phyloP scores from a whole-genome alignment of 2,113 vertebrate species.

The Saguinus midas region DNA sequence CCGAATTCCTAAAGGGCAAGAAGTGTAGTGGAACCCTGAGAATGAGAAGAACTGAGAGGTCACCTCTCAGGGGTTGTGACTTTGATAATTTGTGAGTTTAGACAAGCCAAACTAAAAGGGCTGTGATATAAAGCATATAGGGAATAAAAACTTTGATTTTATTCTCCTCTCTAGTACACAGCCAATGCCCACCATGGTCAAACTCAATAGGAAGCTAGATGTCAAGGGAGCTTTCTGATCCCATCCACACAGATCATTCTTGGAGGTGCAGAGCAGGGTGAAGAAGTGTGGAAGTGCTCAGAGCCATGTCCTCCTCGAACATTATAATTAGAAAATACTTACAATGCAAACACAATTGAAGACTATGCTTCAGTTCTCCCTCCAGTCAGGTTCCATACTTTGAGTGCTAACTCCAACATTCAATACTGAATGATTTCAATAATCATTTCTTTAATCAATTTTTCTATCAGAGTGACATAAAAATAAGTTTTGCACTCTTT shows the following conservation, averaged over 20 bases:
- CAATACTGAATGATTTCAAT: background rate
- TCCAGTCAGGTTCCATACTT: background rate
- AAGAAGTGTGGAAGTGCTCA: background rate
- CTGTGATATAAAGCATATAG: background rate
- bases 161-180: background rate
- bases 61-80: background rate
- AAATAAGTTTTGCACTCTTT: background rate
- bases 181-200: background rate
- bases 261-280: fast-evolving
- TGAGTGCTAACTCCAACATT: no score
- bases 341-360: background rate
- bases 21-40: background rate
- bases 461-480: background rate
- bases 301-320: background rate
- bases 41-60: background rate
- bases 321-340: background rate
- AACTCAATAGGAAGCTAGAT: background rate
- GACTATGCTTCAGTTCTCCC: background rate
- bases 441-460: background rate
- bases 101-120: background rate
- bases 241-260: background rate
- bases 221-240: background rate
- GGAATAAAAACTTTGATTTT: background rate
- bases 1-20: background rate
- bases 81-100: background rate